Evolutionary conservation across 2,113 vertebrate species (phyloP), one percentile per base, ranked within the genome.

Genomic region (Takifugu flavidus): DNA sequence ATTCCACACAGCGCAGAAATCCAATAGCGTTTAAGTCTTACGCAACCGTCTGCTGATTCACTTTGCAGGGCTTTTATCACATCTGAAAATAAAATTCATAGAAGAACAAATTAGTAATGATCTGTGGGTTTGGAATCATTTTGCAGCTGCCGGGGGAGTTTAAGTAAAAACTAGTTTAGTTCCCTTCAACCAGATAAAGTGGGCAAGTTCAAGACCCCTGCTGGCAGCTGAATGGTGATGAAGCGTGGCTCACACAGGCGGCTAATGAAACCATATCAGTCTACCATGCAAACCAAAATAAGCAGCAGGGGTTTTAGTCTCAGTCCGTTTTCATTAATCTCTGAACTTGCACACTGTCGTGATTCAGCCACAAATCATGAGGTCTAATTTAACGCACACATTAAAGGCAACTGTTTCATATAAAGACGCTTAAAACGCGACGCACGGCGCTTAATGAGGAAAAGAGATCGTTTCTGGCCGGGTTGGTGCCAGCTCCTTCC

Each of bases 21-120:
- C 83, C 84, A 89, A 85, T 86, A 87, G 84, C 77, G 81, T 86
- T 87, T 84, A 88, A 83, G 74, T 82, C 84, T 89, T 89, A 87
- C 46, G 82, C 86, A 90, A 89, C 78, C 77, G 51, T 62, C 74
- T 57, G 70, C 53, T 15, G 54, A 77, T 77, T 84, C 65, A 25
- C 70, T 66, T 68, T 76, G 76, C 65, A 59, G 75, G 63, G 56
- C 58, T 85, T 86, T 79, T 67, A 75, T 68, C 64, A 82, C 72
- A 76, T 79, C 75, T 84, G 46, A 72, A 72, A 82, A 82, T 75
- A 70, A 79, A 59, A 70, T 73, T 74, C 59, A 74, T 67, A 59
- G 59, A 39, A 39, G 34, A 39, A 39, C 34, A 10, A 39, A 39
- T 39, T 39, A 39, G 34, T 39, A 39, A 39, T 39, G 34, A 39